Evolutionary conservation across 2,888 invertebrate genomes (phyloP).

Genomic region (Drosophila merina): DNA sequence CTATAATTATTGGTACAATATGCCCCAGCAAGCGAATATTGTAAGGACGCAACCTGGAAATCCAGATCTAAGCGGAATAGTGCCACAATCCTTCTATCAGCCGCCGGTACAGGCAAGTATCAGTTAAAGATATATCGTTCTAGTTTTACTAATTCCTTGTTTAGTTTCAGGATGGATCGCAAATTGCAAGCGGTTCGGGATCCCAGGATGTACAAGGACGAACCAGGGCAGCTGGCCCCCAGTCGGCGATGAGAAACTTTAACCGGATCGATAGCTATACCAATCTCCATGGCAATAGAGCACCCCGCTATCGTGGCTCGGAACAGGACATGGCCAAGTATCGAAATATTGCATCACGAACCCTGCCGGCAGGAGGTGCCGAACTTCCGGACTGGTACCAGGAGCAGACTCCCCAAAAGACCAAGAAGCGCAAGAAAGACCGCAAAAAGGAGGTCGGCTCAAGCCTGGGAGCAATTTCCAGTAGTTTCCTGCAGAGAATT

Average conservation of each 20-base stretch:
- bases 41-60: neutral
- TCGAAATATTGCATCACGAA: conserved; percentile 13
- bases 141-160: neutral
- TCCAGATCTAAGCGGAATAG: conserved; percentile 4
- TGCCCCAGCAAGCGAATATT: neutral
- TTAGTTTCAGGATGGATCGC: neutral
- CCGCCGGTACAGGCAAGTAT: conserved; percentile 4
- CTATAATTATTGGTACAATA: conserved; percentile 21
- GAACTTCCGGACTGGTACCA: neutral
- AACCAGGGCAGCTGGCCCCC: neutral
- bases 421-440: neutral
- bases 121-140: too few species aligned
- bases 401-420: neutral
- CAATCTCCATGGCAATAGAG: conserved; percentile 14
- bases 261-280: conserved; percentile 35
- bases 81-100: conserved; percentile 1
- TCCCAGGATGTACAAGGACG: neutral
- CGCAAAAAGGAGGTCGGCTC: neutral
- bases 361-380: neutral
- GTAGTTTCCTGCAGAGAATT: conserved; percentile 7
- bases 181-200: neutral
- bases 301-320: conserved; percentile 2
- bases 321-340: conserved; percentile 14
- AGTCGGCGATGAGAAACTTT: conserved; percentile 3
- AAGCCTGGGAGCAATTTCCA: neutral